Percentiles rank a stretch among this genome's conserved stretches.
Evolutionary conservation across 30 jellyfish, hydroid and myxozoan genomes (phyloP).

Genomic region (Sanderia malayensis): DNA sequence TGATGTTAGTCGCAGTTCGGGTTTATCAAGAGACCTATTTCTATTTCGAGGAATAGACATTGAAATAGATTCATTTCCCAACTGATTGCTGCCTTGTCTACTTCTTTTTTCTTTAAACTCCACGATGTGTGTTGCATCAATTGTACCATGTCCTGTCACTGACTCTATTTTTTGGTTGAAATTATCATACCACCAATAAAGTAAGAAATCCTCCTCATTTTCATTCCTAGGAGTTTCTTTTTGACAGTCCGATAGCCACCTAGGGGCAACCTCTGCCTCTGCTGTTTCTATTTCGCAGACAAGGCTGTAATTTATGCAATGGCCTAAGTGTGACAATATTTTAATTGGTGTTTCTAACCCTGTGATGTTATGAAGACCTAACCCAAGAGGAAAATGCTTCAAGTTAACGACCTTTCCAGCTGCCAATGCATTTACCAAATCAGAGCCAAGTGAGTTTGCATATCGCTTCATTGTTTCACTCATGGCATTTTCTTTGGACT

Average conservation of each 20-base stretch:
- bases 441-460: slow-evolving; percentile 5
- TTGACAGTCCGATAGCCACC: neutral
- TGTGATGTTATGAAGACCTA: slow-evolving; percentile 1
- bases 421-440: neutral
- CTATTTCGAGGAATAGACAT: neutral
- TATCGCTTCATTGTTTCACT: neutral
- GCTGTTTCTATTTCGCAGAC: slow-evolving; percentile 4
- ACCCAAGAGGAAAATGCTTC: neutral
- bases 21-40: neutral
- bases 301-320: slow-evolving; percentile 1
- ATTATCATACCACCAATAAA: neutral
- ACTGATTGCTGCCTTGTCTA: slow-evolving; percentile 3
- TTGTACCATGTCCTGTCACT: slow-evolving; percentile 33
- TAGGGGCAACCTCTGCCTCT: neutral
- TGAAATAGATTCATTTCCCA: slow-evolving; percentile 1
- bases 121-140: slow-evolving; percentile 23
- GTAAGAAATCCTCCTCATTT: neutral
- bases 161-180: slow-evolving; percentile 9
- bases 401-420: slow-evolving; percentile 2
- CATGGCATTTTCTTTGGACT: neutral
- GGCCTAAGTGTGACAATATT: neutral
- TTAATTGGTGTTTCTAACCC: neutral
- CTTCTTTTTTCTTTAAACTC: slow-evolving; percentile 14
- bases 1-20: slow-evolving; percentile 5
- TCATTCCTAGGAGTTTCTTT: neutral